phyloP scores from a whole-genome alignment of 2,888 invertebrate genomes.

The Leptopilina myrica region DNA sequence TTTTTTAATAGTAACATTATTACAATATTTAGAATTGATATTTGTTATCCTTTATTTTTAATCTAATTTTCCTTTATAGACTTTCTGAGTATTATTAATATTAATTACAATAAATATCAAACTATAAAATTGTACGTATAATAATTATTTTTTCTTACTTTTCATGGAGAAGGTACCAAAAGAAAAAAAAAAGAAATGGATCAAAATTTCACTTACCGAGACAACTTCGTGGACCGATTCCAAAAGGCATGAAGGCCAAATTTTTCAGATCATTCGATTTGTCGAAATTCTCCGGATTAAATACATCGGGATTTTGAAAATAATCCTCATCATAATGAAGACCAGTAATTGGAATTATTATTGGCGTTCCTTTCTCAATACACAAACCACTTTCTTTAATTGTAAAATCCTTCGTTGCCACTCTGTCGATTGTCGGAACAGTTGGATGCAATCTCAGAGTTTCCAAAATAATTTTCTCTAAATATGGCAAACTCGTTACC shows the following conservation, averaged over 20 bases:
- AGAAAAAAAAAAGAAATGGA: too few species aligned
- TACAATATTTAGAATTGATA: too few species aligned
- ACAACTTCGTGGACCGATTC: slow-evolving; percentile 71
- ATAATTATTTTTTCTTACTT: too few species aligned
- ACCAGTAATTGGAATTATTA: slow-evolving; percentile 70
- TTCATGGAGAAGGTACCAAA: too few species aligned
- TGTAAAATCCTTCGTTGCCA: slow-evolving; percentile 61
- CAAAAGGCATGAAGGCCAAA: slow-evolving; percentile 69
- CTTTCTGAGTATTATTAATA: too few species aligned
- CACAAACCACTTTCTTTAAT: slow-evolving; percentile 62
- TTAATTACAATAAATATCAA: too few species aligned
- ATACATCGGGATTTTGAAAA: slow-evolving; percentile 73
- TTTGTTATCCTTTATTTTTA: too few species aligned
- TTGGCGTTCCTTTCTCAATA: slow-evolving; percentile 68
- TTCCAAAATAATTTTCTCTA: slow-evolving; percentile 70
- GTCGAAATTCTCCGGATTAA: slow-evolving; percentile 75
- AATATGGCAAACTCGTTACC: slow-evolving; percentile 60
- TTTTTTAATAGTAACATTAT: too few species aligned
- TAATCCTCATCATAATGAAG: slow-evolving; percentile 74
- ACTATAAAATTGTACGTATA: too few species aligned
- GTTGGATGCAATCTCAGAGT: slow-evolving; percentile 75
- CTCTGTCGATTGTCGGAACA: slow-evolving; percentile 65
- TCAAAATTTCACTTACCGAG: slow-evolving; percentile 63
- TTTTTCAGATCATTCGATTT: slow-evolving; percentile 64
- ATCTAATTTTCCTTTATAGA: too few species aligned